These are phyloP conservation scores for Nomada flava DNA, from an alignment of 2,888 invertebrate species.

Conservation along the genomic window DNA sequence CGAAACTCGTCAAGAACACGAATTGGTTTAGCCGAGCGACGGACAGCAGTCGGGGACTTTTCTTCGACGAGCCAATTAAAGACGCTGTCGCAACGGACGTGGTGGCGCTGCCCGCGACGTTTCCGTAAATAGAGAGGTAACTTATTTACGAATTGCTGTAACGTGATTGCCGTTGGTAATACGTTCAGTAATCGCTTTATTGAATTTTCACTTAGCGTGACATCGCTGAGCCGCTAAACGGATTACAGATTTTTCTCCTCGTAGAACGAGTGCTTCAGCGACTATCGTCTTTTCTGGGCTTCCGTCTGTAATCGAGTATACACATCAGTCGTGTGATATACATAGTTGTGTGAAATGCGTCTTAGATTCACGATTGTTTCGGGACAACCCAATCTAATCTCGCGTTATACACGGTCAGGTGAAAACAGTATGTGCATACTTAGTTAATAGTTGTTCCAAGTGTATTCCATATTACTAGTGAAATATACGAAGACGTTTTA, in stretches of 20 bases:
- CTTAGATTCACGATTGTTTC: no score
- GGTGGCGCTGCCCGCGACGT: constrained; percentile 7
- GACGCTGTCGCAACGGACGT: background rate
- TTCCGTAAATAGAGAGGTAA: constrained; percentile 45
- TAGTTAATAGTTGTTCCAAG: no score
- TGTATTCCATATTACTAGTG: no score
- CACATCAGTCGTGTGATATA: no score
- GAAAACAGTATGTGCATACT: no score
- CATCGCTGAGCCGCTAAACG: constrained; percentile 40
- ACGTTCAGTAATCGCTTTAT: constrained; percentile 60
- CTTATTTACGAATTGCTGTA: constrained; percentile 57
- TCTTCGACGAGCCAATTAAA: constrained; percentile 25
- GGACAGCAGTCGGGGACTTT: background rate
- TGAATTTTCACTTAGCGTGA: constrained; percentile 55
- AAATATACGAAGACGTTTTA: no score
- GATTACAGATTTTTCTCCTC: constrained; percentile 45
- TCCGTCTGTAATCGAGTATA: background rate
- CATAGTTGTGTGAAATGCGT: no score
- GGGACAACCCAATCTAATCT: no score
- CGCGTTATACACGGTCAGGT: no score
- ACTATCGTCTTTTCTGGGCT: constrained; percentile 5
- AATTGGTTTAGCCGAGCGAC: background rate
- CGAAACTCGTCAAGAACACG: background rate
- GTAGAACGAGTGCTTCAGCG: background rate
- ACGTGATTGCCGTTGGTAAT: constrained; percentile 52